Evolutionary conservation across 2,888 invertebrate genomes (phyloP), one percentile per base, ranked within the genome.

Genomic region (Ypsolopha sequella): DNA sequence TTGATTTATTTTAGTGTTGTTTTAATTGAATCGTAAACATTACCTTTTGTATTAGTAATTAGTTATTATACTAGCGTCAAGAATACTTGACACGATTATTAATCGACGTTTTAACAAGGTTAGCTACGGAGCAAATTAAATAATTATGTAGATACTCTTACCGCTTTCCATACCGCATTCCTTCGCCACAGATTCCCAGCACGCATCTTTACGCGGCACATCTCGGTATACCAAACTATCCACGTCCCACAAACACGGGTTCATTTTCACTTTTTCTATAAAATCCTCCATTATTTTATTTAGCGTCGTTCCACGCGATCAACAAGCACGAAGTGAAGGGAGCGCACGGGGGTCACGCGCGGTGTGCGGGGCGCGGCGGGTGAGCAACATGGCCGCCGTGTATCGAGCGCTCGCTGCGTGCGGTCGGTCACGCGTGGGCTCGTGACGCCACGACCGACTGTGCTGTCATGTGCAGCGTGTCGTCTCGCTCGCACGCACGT

Each of bases 201-300:
- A 11, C 9, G 34, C 8, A n/a, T 54, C 51, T 43, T 54, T 55
- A n/a, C 14, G 48, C 2, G 6, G 13, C 1, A 36, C 8, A 49
- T 56, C 54, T 46, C 53, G 48, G 38, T 55, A 56, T 9, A 48
- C 14, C 13, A 55, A 44, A 14, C 52, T 48, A 13, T 48, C 46
- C 9, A 24, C 34, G 41, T 56, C 52, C 56, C 56, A 55, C 41
- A 56, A 52, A 13, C 36, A 36, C 2, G 45, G 51, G 10, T 45
- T 36, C 1, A 1, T 14, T 10, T 36, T 11, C 24, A 51, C 45
- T 45, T 51, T 51, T 10, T 45, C 45, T n/a, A 51, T 51, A 24
- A 51, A 51, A 24, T 36, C 38, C 36, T 36, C 36, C 36, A 45
- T 51, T 3, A 10, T 46, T 43, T 14, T 43, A 6, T 14, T 11